Evolutionary conservation across 1,140 invertebrate species (phyloP).

Genomic region (Micrasema longulum): DNA sequence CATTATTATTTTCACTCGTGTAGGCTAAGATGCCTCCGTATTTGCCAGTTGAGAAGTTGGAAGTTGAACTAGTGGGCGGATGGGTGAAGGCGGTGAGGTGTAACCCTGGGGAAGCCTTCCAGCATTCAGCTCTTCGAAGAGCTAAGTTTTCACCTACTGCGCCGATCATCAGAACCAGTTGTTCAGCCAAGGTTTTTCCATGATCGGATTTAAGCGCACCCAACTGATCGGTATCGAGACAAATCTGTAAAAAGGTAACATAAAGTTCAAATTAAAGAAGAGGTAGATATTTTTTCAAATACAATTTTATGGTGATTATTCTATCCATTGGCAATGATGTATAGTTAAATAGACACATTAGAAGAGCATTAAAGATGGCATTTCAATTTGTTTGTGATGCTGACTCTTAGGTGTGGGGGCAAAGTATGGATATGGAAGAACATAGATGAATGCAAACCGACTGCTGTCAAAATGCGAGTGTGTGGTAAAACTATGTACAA

Average conservation of each 20-base stretch:
- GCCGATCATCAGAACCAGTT: constrained; percentile 86
- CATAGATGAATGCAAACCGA: no score
- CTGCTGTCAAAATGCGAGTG: no score
- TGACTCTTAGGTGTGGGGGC: no score
- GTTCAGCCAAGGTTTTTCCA: constrained; percentile 81
- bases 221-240: constrained; percentile 75
- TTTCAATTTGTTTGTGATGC: no score
- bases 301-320: no score
- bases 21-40: constrained; percentile 86
- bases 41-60: constrained; percentile 76
- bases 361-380: no score
- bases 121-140: constrained; percentile 80
- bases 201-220: constrained; percentile 71
- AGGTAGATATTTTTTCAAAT: no score
- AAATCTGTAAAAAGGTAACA: constrained; percentile 71
- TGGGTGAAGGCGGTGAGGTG: constrained; percentile 79
- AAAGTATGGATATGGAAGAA: no score
- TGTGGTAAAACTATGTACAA: no score
- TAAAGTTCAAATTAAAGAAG: no score
- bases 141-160: constrained; percentile 90
- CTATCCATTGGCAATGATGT: no score
- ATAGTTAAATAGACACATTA: no score
- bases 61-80: constrained; percentile 67
- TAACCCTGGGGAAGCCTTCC: constrained; percentile 73
- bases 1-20: constrained; percentile 64